Evolutionary conservation across 2,888 invertebrate species (phyloP).

Genomic region (Acanthosepion pharaonis): DNA sequence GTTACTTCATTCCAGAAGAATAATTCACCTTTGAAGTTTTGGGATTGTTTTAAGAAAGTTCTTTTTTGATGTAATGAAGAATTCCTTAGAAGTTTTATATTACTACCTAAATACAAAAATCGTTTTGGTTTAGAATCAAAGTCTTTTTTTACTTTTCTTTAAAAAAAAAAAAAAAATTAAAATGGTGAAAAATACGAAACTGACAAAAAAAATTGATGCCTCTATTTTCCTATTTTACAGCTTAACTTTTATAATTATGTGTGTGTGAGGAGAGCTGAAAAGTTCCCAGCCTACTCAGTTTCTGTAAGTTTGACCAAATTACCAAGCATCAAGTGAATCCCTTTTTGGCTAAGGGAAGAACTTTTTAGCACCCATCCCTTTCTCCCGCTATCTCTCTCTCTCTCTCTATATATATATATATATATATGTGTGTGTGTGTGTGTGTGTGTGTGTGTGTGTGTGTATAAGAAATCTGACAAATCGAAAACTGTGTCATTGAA

Average conservation of each 20-base stretch:
- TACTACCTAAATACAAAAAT: background rate
- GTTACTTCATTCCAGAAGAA: slow-evolving; percentile 12
- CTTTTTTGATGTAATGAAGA: slow-evolving; percentile 8
- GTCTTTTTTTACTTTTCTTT: background rate
- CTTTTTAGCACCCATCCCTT: too few species aligned
- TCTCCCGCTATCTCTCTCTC: too few species aligned
- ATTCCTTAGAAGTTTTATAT: background rate
- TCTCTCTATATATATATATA: background rate
- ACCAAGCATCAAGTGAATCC: too few species aligned
- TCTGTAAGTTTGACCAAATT: too few species aligned
- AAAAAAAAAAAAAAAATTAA: background rate
- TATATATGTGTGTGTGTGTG: background rate
- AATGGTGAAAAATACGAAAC: background rate
- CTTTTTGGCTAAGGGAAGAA: too few species aligned
- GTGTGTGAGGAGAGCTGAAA: too few species aligned
- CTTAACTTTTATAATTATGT: too few species aligned
- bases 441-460: background rate
- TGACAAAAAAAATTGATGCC: too few species aligned
- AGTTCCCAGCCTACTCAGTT: too few species aligned
- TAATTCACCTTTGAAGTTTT: slow-evolving; percentile 21
- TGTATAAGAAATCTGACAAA: too few species aligned
- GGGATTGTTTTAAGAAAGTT: background rate
- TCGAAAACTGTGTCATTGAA: too few species aligned
- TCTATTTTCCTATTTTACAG: too few species aligned
- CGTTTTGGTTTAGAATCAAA: background rate